A percentile compares a stretch with the other conserved stretches of the same genome.
Conservation (phyloP, 2,888 invertebrate species). For the Stegana nigrithorax region DNA sequence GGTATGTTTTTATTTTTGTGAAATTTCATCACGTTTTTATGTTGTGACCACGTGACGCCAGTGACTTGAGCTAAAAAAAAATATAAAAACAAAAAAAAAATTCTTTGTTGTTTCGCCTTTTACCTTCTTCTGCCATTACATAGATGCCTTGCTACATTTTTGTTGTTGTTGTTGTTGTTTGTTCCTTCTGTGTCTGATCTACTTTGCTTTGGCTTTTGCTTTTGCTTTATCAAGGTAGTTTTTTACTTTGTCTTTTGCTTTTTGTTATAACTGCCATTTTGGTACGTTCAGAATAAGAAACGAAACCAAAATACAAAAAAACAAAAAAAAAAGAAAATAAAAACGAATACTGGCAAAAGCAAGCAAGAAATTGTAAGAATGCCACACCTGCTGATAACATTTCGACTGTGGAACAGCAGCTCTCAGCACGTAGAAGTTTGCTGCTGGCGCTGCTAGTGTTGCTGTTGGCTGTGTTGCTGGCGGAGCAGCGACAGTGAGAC, state of each 20-base stretch:
- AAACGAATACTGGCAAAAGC: no score
- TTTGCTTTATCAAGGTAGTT: neutral
- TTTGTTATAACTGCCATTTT: constrained; percentile 14
- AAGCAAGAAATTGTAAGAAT: constrained; percentile 25
- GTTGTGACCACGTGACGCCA: constrained; percentile 69
- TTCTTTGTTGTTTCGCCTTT: constrained; percentile 3
- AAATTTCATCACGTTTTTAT: constrained; percentile 69
- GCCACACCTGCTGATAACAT: constrained; percentile 58
- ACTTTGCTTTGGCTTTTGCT: constrained; percentile 23
- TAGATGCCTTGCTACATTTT: constrained; percentile 6
- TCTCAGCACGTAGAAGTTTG: constrained; percentile 45
- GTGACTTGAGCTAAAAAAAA: constrained; percentile 39
- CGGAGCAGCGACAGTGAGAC: no score
- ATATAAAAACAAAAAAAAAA: constrained; percentile 27
- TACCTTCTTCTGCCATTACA: constrained; percentile 8
- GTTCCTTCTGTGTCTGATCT: constrained; percentile 19
- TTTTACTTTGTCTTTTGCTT: neutral
- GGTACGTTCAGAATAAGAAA: neutral
- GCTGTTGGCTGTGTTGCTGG: no score
- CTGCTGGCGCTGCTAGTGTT: no score
- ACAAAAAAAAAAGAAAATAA: constrained; percentile 1
- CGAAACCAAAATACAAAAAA: neutral
- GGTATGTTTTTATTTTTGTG: constrained; percentile 59
- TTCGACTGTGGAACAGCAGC: constrained; percentile 31
- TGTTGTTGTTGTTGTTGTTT: constrained; percentile 2